Evolutionary conservation across 2,888 invertebrate genomes (phyloP).

Genomic region (Alloscopus bannaensis): DNA sequence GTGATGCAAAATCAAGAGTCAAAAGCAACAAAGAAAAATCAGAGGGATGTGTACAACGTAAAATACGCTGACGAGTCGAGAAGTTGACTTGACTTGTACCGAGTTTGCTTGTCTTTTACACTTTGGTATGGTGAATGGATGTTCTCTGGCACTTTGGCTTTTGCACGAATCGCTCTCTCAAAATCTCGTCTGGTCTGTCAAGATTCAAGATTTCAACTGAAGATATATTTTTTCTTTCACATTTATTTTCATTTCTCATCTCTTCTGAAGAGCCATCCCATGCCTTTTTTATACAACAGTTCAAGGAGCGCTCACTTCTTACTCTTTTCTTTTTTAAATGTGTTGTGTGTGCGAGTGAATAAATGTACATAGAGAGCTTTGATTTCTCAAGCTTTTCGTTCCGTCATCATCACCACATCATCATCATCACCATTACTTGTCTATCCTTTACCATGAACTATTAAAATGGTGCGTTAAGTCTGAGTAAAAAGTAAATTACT

Average conservation of each 20-base stretch:
- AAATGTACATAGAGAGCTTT: no score
- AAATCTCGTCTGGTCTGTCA: constrained; percentile 49
- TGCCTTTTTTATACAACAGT: constrained; percentile 9
- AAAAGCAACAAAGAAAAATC: constrained; percentile 16
- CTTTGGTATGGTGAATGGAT: no score
- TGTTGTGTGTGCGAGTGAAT: neutral
- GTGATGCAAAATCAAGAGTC: neutral
- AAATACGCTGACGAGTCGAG: no score
- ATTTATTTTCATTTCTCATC: constrained; percentile 38
- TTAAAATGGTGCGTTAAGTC: no score
- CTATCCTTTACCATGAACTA: no score
- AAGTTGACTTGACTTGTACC: no score
- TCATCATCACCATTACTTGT: constrained; percentile 6
- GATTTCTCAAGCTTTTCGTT: neutral
- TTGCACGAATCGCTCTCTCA: constrained; percentile 11
- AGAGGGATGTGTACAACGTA: no score
- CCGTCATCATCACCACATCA: constrained; percentile 14
- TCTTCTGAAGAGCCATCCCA: constrained; percentile 16
- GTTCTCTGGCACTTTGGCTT: neutral
- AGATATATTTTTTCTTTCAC: constrained; percentile 44
- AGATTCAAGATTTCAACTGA: constrained; percentile 60
- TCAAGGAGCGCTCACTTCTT: constrained; percentile 55
- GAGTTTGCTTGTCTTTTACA: no score
- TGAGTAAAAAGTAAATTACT: no score
- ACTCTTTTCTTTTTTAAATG: no score